A percentile compares a stretch with the other conserved stretches of the same genome.
These are phyloP conservation scores for Calidris pygmaea DNA, from an alignment of 2,113 vertebrate species.

Conservation along the genomic window DNA sequence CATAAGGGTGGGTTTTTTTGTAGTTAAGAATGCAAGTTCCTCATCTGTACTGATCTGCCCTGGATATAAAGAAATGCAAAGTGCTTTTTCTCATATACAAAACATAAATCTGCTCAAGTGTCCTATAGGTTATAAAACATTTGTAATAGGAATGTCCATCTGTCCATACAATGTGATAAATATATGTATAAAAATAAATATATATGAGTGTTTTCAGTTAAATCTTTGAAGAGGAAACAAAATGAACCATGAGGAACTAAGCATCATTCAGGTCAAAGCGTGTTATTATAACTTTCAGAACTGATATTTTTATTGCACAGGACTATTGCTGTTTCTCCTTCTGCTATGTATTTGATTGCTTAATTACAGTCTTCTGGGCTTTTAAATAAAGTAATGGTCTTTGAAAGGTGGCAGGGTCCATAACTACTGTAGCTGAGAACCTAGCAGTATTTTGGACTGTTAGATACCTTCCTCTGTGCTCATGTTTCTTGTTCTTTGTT, in stretches of 20 bases:
- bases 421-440: neutral
- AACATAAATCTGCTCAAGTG: neutral
- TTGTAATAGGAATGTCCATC: neutral
- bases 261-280: neutral
- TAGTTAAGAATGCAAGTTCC: neutral
- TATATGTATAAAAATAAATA: neutral
- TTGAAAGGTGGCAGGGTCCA: neutral
- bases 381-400: neutral
- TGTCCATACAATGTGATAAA: neutral
- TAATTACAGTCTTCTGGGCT: neutral
- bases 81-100: neutral
- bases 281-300: neutral
- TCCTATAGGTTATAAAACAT: neutral
- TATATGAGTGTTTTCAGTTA: neutral
- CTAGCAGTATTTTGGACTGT: neutral
- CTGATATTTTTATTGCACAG: neutral
- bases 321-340: neutral
- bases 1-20: fast-evolving
- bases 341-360: neutral
- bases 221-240: neutral
- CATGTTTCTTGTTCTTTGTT: conserved; percentile 75
- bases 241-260: neutral
- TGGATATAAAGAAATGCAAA: neutral
- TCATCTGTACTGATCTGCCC: neutral
- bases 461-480: conserved; percentile 54